Percentiles rank a stretch among this genome's conserved stretches.
These are phyloP conservation scores for Cairina moschata DNA, from an alignment of 2,113 vertebrate genomes.

Conservation along the genomic window DNA sequence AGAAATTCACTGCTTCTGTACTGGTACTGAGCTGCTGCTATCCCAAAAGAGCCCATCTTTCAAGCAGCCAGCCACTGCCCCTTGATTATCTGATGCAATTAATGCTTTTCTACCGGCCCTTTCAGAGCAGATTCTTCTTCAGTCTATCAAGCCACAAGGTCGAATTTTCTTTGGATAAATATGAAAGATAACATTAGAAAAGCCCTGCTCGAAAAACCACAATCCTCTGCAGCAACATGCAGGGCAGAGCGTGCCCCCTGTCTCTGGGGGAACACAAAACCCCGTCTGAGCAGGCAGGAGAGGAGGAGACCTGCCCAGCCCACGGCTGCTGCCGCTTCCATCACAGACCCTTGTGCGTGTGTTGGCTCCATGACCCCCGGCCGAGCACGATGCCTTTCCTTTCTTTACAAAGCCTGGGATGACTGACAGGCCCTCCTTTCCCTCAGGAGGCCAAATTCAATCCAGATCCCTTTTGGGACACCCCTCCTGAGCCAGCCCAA, in stretches of 20 bases:
- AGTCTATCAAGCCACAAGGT: neutral
- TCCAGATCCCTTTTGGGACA: neutral
- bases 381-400: neutral
- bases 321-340: neutral
- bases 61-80: neutral
- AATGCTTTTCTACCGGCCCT: neutral
- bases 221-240: neutral
- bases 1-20: neutral
- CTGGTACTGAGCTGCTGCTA: neutral
- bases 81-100: neutral
- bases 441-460: neutral
- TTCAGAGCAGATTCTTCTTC: neutral
- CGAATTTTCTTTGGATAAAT: neutral
- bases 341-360: neutral
- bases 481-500: slow-evolving; percentile 19
- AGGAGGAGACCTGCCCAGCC: neutral
- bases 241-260: fast-evolving
- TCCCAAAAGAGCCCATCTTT: neutral
- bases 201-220: neutral
- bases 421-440: slow-evolving; percentile 58
- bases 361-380: neutral
- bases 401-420: slow-evolving; percentile 64
- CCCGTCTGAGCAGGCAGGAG: fast-evolving
- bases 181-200: neutral
- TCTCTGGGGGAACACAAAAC: neutral